These are phyloP conservation scores for Zenarchopterus dispar DNA, from an alignment of 2,797 vertebrate genomes.

Conservation along the genomic window DNA sequence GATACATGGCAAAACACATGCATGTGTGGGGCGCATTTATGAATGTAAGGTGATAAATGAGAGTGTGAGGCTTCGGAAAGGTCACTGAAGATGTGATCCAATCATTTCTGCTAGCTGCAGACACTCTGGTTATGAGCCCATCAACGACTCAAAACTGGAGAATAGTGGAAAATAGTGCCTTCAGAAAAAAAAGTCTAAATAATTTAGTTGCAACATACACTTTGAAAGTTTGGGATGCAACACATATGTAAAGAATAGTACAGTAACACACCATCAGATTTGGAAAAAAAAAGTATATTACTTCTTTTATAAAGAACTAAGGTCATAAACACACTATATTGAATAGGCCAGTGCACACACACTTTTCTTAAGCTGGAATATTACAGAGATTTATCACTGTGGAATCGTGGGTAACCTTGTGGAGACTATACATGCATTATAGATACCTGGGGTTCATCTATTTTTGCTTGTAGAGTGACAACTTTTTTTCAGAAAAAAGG, in stretches of 20 bases:
- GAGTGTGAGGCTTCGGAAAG: slow-evolving; percentile 43
- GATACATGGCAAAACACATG: slow-evolving; percentile 49
- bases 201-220: background rate
- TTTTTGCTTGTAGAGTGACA: slow-evolving; percentile 11
- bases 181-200: slow-evolving; percentile 5
- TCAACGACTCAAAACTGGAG: slow-evolving; percentile 50
- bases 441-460: no score
- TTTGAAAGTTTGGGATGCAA: no score
- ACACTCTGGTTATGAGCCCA: slow-evolving; percentile 51
- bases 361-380: slow-evolving; percentile 2
- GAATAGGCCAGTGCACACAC: background rate
- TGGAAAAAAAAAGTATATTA: background rate
- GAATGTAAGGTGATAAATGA: slow-evolving; percentile 64
- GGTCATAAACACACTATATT: slow-evolving; percentile 3
- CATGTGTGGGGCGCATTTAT: slow-evolving; percentile 40
- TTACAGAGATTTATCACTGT: slow-evolving; percentile 42
- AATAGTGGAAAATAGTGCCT: slow-evolving; percentile 21
- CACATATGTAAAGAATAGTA: no score
- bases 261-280: background rate
- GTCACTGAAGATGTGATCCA: slow-evolving; percentile 65
- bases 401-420: slow-evolving; percentile 23
- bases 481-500: slow-evolving; percentile 38
- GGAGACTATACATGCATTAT: background rate
- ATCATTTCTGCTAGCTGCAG: slow-evolving; percentile 50
- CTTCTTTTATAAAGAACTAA: background rate